phyloP scores from a whole-genome alignment of 2,113 vertebrate genomes.

The Asarcornis scutulata region DNA sequence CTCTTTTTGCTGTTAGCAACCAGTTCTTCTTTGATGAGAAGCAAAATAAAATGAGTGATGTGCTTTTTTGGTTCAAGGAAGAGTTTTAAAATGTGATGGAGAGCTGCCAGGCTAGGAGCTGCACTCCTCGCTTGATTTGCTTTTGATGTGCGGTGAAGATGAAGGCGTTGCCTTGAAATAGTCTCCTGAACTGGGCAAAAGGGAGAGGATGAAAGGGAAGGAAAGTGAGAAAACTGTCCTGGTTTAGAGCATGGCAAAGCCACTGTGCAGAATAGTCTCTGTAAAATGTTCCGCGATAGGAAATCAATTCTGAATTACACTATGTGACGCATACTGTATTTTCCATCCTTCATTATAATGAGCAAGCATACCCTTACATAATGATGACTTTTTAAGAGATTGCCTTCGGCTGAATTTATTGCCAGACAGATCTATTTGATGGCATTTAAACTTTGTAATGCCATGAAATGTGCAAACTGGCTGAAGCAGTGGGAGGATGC shows the following conservation, averaged over 20 bases:
- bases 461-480: slow-evolving; percentile 32
- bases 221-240: neutral
- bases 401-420: slow-evolving; percentile 64
- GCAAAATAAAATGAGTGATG: slow-evolving; percentile 64
- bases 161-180: slow-evolving; percentile 36
- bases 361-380: slow-evolving; percentile 53
- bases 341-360: slow-evolving; percentile 66
- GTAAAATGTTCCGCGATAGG: slow-evolving; percentile 53
- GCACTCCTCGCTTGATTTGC: slow-evolving; percentile 27
- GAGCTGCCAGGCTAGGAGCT: slow-evolving; percentile 50
- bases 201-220: slow-evolving; percentile 20
- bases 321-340: slow-evolving; percentile 24
- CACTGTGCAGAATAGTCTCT: neutral
- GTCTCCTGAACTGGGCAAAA: neutral
- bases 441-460: slow-evolving; percentile 30
- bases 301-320: slow-evolving; percentile 68
- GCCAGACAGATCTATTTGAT: slow-evolving; percentile 33
- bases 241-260: neutral
- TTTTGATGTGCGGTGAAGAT: slow-evolving; percentile 21
- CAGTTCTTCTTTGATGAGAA: slow-evolving; percentile 19
- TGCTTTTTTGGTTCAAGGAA: slow-evolving; percentile 57
- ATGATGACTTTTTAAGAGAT: slow-evolving; percentile 67
- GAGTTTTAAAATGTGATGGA: slow-evolving; percentile 46
- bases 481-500: neutral
- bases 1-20: slow-evolving; percentile 68